phyloP scores from a whole-genome alignment of 2,113 vertebrate genomes.

The Halichoerus grypus region DNA sequence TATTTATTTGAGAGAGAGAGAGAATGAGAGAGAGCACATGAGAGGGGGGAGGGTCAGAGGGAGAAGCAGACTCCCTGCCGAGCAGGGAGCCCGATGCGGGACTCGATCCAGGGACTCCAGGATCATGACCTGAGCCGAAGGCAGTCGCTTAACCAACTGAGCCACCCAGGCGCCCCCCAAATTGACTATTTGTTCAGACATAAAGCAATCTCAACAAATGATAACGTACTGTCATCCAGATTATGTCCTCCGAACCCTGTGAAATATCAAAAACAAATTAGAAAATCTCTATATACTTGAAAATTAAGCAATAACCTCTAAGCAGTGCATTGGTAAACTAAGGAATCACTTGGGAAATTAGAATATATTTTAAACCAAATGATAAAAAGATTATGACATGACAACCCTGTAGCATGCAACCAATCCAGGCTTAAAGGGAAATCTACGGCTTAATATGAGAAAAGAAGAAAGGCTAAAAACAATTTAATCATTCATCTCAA shows the following conservation, averaged over 20 bases:
- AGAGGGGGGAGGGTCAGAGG: too few species aligned
- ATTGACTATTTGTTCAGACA: too few species aligned
- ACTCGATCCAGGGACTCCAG: too few species aligned
- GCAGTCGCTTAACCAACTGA: too few species aligned
- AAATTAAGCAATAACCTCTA: not conserved
- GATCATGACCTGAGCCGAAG: too few species aligned
- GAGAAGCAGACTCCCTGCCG: too few species aligned
- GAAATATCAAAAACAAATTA: not conserved
- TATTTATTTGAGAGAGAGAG: too few species aligned
- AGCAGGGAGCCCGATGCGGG: too few species aligned
- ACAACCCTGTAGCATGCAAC: not conserved
- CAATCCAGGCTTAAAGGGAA: not conserved
- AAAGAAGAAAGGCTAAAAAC: not conserved
- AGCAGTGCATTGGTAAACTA: not conserved
- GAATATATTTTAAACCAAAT: not conserved
- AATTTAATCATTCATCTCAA: not conserved
- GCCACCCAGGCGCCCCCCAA: too few species aligned
- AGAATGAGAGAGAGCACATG: too few species aligned
- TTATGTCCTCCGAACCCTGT: not conserved
- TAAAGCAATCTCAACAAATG: not conserved
- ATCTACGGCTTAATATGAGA: not conserved
- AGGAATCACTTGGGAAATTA: not conserved
- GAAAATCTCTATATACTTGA: not conserved
- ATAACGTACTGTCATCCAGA: not conserved
- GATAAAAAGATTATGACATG: not conserved